These are phyloP conservation scores for Dicyrtoma fusca DNA, from an alignment of 2,888 invertebrate genomes.

Conservation along the genomic window DNA sequence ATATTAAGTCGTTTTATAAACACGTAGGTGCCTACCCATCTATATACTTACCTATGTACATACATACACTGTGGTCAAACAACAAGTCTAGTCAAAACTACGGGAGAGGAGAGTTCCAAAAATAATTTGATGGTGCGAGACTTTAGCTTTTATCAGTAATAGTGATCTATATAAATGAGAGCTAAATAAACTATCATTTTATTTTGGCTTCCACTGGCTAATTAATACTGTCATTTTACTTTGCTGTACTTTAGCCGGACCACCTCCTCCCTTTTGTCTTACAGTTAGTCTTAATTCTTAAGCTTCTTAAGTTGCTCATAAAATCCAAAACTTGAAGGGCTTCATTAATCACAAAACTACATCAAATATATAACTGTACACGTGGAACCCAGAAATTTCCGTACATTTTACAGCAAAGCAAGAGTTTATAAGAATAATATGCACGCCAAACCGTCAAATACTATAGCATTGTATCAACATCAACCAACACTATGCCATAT, in stretches of 20 bases:
- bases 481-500: no score
- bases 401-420: neutral
- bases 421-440: neutral
- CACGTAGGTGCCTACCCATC: no score
- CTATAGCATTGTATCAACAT: no score
- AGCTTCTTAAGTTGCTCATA: constrained; percentile 15
- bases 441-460: no score
- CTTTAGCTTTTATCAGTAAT: neutral
- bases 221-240: constrained; percentile 19
- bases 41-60: no score
- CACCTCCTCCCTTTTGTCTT: neutral
- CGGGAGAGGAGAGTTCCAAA: constrained; percentile 11
- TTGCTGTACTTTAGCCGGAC: neutral
- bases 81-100: no score
- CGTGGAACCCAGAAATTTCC: neutral
- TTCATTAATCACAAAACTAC: constrained; percentile 13
- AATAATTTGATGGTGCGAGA: neutral
- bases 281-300: constrained; percentile 4
- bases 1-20: no score
- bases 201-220: constrained; percentile 20
- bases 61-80: no score
- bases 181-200: constrained; percentile 19
- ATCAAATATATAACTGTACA: neutral
- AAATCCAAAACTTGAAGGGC: constrained; percentile 11
- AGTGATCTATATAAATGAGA: constrained; percentile 11